Evolutionary conservation across 2,113 vertebrate species (phyloP), one percentile per base, ranked within the genome.

Genomic region (Sapajus apella): DNA sequence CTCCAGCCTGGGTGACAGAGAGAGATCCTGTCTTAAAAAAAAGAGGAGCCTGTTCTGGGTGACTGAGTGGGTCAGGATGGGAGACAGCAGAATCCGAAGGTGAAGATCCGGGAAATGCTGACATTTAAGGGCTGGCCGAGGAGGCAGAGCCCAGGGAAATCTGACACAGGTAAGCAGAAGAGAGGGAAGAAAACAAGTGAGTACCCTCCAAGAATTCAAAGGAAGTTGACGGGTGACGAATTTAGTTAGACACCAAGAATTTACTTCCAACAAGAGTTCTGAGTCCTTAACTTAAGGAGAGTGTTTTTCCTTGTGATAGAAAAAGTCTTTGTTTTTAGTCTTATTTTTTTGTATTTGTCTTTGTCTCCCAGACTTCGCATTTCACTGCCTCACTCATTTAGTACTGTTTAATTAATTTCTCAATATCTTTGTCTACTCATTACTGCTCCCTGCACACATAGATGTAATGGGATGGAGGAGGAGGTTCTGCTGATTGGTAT

Each of bases 341-440:
- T 80, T 70, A 76, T 70, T 92, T 96, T 90, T 79, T 72, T 64
- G 61, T 64, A 64, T 64, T 68, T 61, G 52, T 58, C 91, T 94
- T 81, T 68, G 25, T 86, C 79, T 85, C 47, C 14, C 77, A 88
- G 77, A 52, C 20, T 91, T 96, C 75, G 32, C 23, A 84, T 80
- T 95, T 94, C 84, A 84, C 45, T 82, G 56, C 81, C 77, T 56
- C 45, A 84, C 40, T 95, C 75, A 85, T 76, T 95, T 94, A 84
- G 85, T 23, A 76, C 8, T 85, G 18, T 83, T 96, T 95, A 94
- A 96, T 97, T 95, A 95, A 92, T 89, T 95, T 87, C 86, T 95
- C 97, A 86, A 50, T 95, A 93, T 68, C 21, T 93, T 81, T 82
- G 70, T 93, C 61, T 92, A 47, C 8, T 75, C 23, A 0, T 84